These are phyloP conservation scores for Oreochromis niloticus DNA, from an alignment of 2,113 vertebrate genomes.

Conservation along the genomic window DNA sequence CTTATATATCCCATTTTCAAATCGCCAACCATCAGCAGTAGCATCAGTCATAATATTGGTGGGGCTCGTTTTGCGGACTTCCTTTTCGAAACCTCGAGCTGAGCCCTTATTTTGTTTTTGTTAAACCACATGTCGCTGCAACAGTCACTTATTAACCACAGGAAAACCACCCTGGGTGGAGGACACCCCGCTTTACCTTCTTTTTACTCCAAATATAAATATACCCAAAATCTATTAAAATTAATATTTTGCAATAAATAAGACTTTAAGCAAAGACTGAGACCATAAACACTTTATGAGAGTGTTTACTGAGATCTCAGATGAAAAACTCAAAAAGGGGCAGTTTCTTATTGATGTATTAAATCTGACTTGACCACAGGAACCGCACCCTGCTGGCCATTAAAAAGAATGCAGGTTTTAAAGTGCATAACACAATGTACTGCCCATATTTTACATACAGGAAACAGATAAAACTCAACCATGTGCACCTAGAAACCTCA, in stretches of 20 bases:
- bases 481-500: background rate
- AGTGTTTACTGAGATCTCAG: background rate
- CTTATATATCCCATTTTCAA: background rate
- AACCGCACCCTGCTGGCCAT: background rate
- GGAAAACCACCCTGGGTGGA: background rate
- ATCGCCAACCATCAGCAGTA: background rate
- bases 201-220: background rate
- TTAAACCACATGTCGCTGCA: background rate
- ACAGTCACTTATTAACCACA: background rate
- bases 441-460: fast-evolving
- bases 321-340: background rate
- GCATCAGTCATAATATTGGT: background rate
- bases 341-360: background rate
- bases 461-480: background rate
- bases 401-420: background rate
- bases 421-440: background rate
- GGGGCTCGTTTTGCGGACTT: fast-evolving
- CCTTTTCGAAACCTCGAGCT: fast-evolving
- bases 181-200: constrained; percentile 76
- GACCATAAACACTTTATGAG: background rate
- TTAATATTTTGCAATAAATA: fast-evolving
- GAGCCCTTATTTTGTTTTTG: background rate
- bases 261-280: fast-evolving
- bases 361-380: fast-evolving
- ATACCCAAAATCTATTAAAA: background rate